These are phyloP conservation scores for Drosophila demipolita DNA, from an alignment of 2,888 invertebrate species.

Conservation along the genomic window DNA sequence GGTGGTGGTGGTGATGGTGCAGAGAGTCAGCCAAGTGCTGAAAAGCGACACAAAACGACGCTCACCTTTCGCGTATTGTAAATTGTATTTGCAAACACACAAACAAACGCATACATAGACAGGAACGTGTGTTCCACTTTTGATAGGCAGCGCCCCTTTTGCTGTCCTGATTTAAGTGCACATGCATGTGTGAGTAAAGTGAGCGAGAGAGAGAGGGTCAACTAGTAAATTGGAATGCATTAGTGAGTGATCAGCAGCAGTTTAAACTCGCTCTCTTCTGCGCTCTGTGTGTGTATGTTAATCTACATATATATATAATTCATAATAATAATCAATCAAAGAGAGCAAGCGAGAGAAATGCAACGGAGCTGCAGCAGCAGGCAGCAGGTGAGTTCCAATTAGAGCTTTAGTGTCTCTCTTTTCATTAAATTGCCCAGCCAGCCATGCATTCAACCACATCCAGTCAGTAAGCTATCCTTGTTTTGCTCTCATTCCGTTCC, in stretches of 20 bases:
- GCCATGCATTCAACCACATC: constrained; percentile 23
- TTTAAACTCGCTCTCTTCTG: constrained; percentile 15
- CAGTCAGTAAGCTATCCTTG: constrained; percentile 10
- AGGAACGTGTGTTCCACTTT: constrained; percentile 72
- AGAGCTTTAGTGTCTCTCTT: constrained; percentile 18
- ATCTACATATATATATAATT: constrained; percentile 24
- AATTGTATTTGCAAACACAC: constrained; percentile 73
- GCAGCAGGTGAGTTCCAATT: constrained; percentile 67
- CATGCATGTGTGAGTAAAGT: constrained; percentile 8
- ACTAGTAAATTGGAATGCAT: constrained; percentile 33
- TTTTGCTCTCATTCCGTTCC: constrained; percentile 12
- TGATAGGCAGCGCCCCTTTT: constrained; percentile 58
- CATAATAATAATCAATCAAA: constrained; percentile 30
- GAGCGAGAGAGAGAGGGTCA: constrained; percentile 18
- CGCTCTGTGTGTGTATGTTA: constrained; percentile 32
- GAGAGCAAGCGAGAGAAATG: constrained; percentile 36
- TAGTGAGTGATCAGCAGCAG: constrained; percentile 46
- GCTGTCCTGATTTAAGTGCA: constrained; percentile 71
- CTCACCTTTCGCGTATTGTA: constrained; percentile 71
- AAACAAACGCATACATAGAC: constrained; percentile 33
- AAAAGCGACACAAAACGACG: constrained; percentile 42
- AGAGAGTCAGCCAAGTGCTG: constrained; percentile 30
- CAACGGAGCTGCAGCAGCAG: constrained; percentile 52
- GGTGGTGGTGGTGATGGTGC: constrained; percentile 42
- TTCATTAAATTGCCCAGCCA: constrained; percentile 37